Base-by-base conservation (phyloP, 37 sponge, comb jelly and placozoan species). In the Ianthella basta region DNA sequence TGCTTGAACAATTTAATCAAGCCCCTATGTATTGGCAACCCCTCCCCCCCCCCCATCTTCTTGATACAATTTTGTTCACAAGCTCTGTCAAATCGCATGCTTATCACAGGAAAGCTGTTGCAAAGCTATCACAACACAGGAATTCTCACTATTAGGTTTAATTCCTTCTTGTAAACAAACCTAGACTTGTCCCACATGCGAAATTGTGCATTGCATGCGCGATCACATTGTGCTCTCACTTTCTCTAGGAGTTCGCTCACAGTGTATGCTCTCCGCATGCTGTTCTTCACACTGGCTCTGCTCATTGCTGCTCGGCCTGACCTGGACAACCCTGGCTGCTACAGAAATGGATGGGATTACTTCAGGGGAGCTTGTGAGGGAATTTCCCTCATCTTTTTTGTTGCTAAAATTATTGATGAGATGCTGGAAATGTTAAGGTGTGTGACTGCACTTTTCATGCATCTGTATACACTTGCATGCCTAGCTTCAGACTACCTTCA, bases 251-350 rank as follows among this genome's bases (percentile, higher is more conserved):
- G 29, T 27, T 29, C 29, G 12, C 4, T 10, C 10, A 5, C 10
- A 4, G 29, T 61, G 24, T 61, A 61, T 27, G 27, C 29, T n/a
- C 12, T 61, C 27, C 24, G 64, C 2, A 61, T 61, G 64, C 27
- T 61, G 27, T 29, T 61, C 29, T 61, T 61, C 13, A 10, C 12
- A 29, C 27, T 27, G 24, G 64, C 64, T 10, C 64, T 61, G 29
- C 64, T 61, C 27, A 61, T 61, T 29, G 64, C 64, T 61, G 64
- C 64, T 61, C 24, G 64, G 8, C 64, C 64, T 29, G 64, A 27
- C 27, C 64, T 61, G 29, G 64, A 29, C 29, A 61, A 61, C 64
- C 64, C 64, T 61, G 64, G 64, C 64, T 61, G 64, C 64, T 61
- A 61, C 29, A 61, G 24, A n/a, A 10, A 61, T 61, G 64, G 27